A percentile compares a stretch with the other conserved stretches of the same genome.
Evolutionary conservation across 2,797 vertebrate species (phyloP).

Genomic region (Poliocrania exsul): DNA sequence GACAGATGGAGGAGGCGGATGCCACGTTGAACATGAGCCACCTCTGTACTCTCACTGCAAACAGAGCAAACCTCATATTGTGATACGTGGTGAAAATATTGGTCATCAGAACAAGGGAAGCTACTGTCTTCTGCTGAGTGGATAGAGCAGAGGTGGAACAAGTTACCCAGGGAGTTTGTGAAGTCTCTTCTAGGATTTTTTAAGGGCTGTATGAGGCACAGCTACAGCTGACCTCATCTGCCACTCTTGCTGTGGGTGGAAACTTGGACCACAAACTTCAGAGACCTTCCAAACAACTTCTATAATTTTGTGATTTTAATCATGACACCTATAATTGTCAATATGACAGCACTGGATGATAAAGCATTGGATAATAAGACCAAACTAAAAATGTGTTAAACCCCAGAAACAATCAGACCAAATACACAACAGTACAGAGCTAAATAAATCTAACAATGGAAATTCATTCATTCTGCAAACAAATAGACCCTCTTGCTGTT

Average conservation of each 20-base stretch:
- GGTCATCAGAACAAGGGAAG: background rate
- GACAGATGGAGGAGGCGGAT: accelerated
- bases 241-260: background rate
- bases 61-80: background rate
- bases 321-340: background rate
- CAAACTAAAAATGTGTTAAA: background rate
- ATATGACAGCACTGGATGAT: background rate
- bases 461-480: background rate
- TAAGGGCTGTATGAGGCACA: background rate
- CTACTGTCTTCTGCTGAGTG: background rate
- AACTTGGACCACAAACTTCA: background rate
- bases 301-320: background rate
- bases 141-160: background rate
- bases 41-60: background rate
- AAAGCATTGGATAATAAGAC: background rate
- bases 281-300: background rate
- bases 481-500: background rate
- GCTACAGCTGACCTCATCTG: background rate
- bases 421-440: background rate
- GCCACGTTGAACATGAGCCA: background rate
- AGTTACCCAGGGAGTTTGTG: background rate
- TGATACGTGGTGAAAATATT: background rate
- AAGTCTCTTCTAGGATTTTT: background rate
- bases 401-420: background rate
- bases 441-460: background rate